Evolutionary conservation across 2,888 invertebrate genomes (phyloP).

Genomic region (Sminthurinus aureus): DNA sequence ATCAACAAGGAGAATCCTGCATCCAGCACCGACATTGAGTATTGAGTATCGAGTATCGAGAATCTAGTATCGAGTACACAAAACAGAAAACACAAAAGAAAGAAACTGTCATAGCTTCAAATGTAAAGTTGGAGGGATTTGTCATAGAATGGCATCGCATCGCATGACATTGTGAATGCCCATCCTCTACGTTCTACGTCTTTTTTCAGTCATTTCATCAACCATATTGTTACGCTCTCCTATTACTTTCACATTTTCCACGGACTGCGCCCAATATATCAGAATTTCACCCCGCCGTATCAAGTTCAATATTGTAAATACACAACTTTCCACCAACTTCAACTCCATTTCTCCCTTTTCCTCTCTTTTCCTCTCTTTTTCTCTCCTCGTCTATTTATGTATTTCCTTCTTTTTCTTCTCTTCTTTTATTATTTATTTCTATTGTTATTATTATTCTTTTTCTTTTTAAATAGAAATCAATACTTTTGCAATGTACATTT

Average conservation of each 20-base stretch:
- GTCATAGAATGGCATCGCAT: not conserved
- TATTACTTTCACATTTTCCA: conserved; percentile 1
- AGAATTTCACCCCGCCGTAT: not conserved
- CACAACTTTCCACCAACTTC: conserved; percentile 15
- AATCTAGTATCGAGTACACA: too few species aligned
- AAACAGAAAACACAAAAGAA: too few species aligned
- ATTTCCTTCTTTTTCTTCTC: too few species aligned
- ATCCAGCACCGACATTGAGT: too few species aligned
- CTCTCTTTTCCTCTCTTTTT: not conserved
- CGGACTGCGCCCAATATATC: not conserved
- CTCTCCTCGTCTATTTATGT: conserved; percentile 20
- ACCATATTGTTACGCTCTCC: not conserved
- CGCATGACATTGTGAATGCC: not conserved
- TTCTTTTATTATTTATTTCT: too few species aligned
- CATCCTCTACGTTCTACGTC: not conserved
- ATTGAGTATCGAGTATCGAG: too few species aligned
- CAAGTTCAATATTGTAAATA: conserved; percentile 17
- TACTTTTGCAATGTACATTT: too few species aligned
- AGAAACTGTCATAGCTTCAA: conserved; percentile 16
- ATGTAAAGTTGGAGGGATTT: conserved; percentile 2
- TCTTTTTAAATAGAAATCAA: too few species aligned
- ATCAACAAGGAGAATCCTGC: too few species aligned
- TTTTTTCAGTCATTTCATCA: not conserved
- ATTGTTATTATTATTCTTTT: too few species aligned
- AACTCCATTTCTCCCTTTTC: conserved; percentile 8